Conservation (phyloP, 2,888 invertebrate species). For the Platypus cylindrus region DNA sequence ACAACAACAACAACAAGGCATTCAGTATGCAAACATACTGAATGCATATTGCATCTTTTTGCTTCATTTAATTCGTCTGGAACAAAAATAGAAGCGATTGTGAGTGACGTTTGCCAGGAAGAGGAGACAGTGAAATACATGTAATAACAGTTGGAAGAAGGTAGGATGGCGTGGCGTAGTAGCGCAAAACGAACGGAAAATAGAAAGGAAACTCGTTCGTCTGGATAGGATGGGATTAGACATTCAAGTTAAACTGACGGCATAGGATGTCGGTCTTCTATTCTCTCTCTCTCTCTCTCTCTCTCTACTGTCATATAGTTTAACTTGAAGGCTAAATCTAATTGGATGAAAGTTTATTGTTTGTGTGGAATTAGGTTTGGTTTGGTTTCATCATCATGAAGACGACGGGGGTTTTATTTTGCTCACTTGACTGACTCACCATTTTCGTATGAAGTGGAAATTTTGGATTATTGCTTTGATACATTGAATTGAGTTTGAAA, state of each 20-base stretch:
- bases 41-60: conserved; percentile 13
- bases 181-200: too few species aligned
- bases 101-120: conserved; percentile 13
- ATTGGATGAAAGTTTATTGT: conserved; percentile 17
- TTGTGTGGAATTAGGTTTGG: conserved; percentile 13
- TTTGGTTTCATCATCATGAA: too few species aligned
- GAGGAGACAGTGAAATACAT: too few species aligned
- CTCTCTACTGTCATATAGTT: conserved; percentile 14
- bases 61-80: conserved; percentile 11
- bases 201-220: conserved; percentile 13
- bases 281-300: too few species aligned
- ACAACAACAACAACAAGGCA: too few species aligned
- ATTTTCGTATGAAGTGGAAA: too few species aligned
- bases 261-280: conserved; percentile 13
- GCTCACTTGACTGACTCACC: too few species aligned
- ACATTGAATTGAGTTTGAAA: too few species aligned
- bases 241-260: conserved; percentile 12
- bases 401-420: too few species aligned
- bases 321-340: conserved; percentile 15
- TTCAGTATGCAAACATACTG: conserved; percentile 11
- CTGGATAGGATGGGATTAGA: conserved; percentile 14
- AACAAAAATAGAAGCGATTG: conserved; percentile 13
- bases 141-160: too few species aligned
- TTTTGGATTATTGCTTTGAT: too few species aligned
- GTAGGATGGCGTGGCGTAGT: too few species aligned